phyloP scores from a whole-genome alignment of 2,113 vertebrate genomes.

The Neolamprologus toae region DNA sequence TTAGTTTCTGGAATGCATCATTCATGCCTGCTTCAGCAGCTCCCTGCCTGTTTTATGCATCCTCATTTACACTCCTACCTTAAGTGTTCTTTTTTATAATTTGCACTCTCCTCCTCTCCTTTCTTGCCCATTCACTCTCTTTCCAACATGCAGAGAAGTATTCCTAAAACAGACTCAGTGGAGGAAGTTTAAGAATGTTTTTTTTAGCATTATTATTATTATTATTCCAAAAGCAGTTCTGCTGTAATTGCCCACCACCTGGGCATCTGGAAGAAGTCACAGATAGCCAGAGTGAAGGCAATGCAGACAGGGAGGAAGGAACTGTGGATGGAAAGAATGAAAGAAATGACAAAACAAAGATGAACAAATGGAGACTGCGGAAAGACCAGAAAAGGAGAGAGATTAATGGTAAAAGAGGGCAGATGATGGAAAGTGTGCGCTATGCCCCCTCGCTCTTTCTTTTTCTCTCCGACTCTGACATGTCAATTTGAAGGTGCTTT shows the following conservation, averaged over 20 bases:
- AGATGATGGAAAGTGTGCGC: conserved; percentile 46
- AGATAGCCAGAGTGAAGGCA: conserved; percentile 1
- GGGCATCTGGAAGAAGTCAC: conserved; percentile 60
- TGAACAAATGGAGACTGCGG: conserved; percentile 34
- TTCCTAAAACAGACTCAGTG: conserved; percentile 41
- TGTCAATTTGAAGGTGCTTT: conserved; percentile 68
- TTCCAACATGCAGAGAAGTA: conserved; percentile 27
- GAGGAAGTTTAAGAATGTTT: conserved; percentile 52
- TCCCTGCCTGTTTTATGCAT: conserved; percentile 20
- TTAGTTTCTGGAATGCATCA: conserved; percentile 22
- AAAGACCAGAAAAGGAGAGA: conserved; percentile 37
- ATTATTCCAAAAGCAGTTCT: conserved; percentile 58
- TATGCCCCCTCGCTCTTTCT: not conserved
- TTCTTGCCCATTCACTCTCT: conserved; percentile 23
- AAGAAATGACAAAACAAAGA: conserved; percentile 48
- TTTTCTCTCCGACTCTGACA: conserved; percentile 40
- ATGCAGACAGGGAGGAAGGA: conserved; percentile 17
- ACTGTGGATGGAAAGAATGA: conserved; percentile 43
- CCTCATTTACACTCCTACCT: conserved; percentile 14
- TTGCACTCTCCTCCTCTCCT: not conserved
- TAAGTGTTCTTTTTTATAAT: not conserved
- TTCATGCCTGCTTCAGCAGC: not conserved
- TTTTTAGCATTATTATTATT: not conserved
- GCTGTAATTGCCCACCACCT: conserved; percentile 65
- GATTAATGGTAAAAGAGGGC: conserved; percentile 25